Evolutionary conservation across 1,140 invertebrate species (phyloP), one percentile per base, ranked within the genome.

Genomic region (Drosophila guanche): DNA sequence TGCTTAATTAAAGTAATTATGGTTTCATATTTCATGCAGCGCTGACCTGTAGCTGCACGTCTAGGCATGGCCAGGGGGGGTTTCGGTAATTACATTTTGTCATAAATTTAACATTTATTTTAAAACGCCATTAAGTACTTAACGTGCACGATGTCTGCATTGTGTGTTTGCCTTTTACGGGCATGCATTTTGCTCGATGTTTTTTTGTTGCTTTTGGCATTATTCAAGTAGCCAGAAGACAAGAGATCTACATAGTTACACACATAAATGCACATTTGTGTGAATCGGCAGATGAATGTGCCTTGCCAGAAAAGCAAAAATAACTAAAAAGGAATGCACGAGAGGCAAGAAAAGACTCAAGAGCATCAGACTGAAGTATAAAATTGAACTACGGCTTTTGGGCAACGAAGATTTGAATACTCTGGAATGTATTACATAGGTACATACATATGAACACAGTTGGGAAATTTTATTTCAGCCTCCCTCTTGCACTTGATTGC

Each of bases 1-100:
- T 86, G 83, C 78, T 86, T 86, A 86, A 86, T 86, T 86, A 88
- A 86, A 81, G 83, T 88, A 86, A 86, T 86, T 86, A 86, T 78
- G 83, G 83, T 83, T 78, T 81, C 78, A 88, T 88, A 86, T 88
- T 78, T 86, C 83, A 86, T 81, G 69, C 43, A 29, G 29, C 52
- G 46, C 58, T 57, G 53, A 73, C 70, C 70, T 73, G 63, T 56
- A 48, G 65, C 62, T 68, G 62, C 4, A 3, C 23, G n/a, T 12
- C 50, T 57, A 33, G 46, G 43, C 56, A 50, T 58, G 67, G 41
- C 5, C 16, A 20, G 16, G 16, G 8, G 33, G 3, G 8, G 33
- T 5, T 37, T 37, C 43, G 74, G 83, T 86, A 86, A 86, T 86
- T 86, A 86, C 83, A 74, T 88, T 86, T 81, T 76, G 77, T 59